Percentiles rank a stretch among this genome's conserved stretches.
phyloP scores from a whole-genome alignment of 2,113 vertebrate genomes.

The Rhabdomys dilectus region DNA sequence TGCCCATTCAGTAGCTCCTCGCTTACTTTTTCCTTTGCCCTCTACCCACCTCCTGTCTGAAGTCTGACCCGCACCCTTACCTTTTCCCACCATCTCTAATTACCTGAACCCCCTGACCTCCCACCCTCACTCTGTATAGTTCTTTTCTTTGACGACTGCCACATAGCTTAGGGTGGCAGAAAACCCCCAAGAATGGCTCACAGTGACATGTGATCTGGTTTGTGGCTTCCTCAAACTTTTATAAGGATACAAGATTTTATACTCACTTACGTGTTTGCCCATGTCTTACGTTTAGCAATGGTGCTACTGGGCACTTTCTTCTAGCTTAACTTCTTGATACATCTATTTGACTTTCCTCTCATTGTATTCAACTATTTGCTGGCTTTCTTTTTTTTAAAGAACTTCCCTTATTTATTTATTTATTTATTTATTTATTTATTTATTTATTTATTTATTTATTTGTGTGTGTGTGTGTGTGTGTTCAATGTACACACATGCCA shows the following conservation, averaged over 20 bases:
- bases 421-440: no score
- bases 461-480: background rate
- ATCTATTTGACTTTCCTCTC: background rate
- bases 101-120: background rate
- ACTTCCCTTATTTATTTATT: background rate
- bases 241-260: background rate
- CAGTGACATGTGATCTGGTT: background rate
- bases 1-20: background rate
- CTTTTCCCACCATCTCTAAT: background rate
- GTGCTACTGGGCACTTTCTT: background rate
- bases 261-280: background rate
- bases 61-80: background rate
- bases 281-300: background rate
- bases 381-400: background rate
- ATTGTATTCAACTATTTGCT: background rate
- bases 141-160: background rate
- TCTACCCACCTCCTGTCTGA: background rate
- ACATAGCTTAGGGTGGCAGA: fast-evolving
- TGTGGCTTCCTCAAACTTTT: background rate
- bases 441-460: background rate
- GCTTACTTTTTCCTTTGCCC: background rate
- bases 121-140: background rate
- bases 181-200: background rate
- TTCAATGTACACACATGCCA: background rate
- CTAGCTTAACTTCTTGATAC: background rate